Evolutionary conservation across 2,888 invertebrate genomes (phyloP), one percentile per base, ranked within the genome.

Genomic region (Scaptomyza parva): DNA sequence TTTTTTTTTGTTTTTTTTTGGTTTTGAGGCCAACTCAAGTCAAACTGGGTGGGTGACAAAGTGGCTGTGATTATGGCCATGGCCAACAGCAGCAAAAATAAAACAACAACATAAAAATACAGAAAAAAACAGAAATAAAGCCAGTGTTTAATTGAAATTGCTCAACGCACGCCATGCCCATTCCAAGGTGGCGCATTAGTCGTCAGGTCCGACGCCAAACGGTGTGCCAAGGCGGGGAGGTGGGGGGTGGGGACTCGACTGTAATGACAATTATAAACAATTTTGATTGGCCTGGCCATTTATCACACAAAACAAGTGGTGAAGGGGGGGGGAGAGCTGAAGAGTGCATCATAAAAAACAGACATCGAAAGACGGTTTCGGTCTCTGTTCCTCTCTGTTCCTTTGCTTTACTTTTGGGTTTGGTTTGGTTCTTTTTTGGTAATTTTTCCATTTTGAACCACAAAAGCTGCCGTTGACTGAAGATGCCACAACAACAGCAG

Each of bases 171-270:
- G 88, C 83, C 86, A 82, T 55, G 87, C 70, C 71, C 85, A 85
- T 85, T 82, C 78, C 86, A 82, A 87, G 82, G 82, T 87, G 82
- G 66, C 85, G 78, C 85, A 87, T 82, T 82, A 87, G 87, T 80
- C 87, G 86, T 78, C 82, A 83, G 82, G 22, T 50, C 43, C 71
- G 70, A 81, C 86, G 80, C 84, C 73, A 37, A 7, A 12, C 40
- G 26, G 26, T 18, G n/a, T n/a, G n/a, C n/a, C n/a, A n/a, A 12
- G 14, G 28, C 7, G 22, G 7, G 41, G 1, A 11, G 11, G 17
- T 2, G 4, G 8, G 11, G 7, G 9, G 24, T 22, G 8, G 14
- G 37, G 14, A 35, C 17, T 11, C 3, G 41, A 22, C 43, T 63
- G 20, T 73, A 76, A 81, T 84, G 87, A 86, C 81, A 81, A 81